Evolutionary conservation across 2,888 invertebrate species (phyloP), one percentile per base, ranked within the genome.

Genomic region (Lithosia quadra): DNA sequence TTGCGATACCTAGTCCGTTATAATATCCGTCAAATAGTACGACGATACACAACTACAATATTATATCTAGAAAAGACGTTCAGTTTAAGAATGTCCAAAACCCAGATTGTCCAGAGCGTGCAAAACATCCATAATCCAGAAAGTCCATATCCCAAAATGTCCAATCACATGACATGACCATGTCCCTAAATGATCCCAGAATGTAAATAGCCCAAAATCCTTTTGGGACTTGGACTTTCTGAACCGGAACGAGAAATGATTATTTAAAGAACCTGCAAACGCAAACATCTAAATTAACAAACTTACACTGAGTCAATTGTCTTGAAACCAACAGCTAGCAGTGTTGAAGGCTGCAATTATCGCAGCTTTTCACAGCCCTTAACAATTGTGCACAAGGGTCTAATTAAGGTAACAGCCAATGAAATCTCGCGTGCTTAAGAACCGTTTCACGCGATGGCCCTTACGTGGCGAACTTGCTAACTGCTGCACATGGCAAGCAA

Each of bases 341-440:
- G 56, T 67, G 62, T 71, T 70, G 65, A 64, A 53, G 64, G 65
- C 64, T 33, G 71, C 76, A 80, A 77, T 83, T 80, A 82, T 77
- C 70, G 66, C 73, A 71, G 75, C 67, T 75, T 76, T 80, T 78
- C 78, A 81, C 80, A 77, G 79, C 78, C 80, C 72, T 76, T 72
- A 73, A 69, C 65, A 76, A 69, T 72, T 69, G 69, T 72, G 67
- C 73, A 73, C 63, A 71, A 24, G 62, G 68, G 67, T 67, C 79
- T 89, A 90, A 90, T 91, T 90, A 90, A 88, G 84, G 86, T 82
- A 85, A 86, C 85, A 84, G 83, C 79, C 81, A 86, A 87, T 88
- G 87, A 89, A 90, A 89, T 87, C 85, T 91, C 84, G 91, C 91
- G 89, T 91, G 91, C 75, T 81, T 74, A 80, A 84, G 81, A 80